Evolutionary conservation across 2,113 vertebrate species (phyloP), one percentile per base, ranked within the genome.

Genomic region (Mormyrus lacerda): DNA sequence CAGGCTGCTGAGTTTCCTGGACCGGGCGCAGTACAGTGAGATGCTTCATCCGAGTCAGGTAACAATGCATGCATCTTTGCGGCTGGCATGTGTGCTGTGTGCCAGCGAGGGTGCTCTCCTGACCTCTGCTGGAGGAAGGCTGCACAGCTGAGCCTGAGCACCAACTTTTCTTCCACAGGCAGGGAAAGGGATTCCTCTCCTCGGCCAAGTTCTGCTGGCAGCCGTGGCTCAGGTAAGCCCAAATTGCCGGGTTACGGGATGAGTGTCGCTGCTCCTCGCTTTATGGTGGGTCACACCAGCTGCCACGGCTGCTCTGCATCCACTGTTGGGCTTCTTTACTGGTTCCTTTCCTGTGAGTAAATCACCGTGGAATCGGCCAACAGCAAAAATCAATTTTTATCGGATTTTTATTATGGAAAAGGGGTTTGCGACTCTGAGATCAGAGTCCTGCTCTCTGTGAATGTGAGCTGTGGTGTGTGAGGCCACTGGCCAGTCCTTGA

Each of bases 1-100:
- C 91, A 94, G 93, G 90, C 94, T 88, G 93, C 91, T 90, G 0
- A 5, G 79, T 89, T 48, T 39, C 92, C 69, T 89, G 89, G 90
- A 89, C 87, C n/a, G 92, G 91, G 92, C 0, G 0, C 53, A 90
- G 85, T 91, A 87, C 15, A 42, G 27, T 61, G 87, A 24, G 90
- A 89, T 76, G n/a, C 47, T 86, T 89, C 89, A 89, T 92, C 61
- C 24, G n/a, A 76, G 76, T 92, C 90, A 91, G 92, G 91, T 93
- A 94, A 94, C 42, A 31, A 58, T 24, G 85, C 85, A 35, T 31
- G 31, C 15, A 21, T 27, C 85, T 31, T 53, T 27, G n/a, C 51
- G 3, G 85, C 48, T 39, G 31, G 42, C 10, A 11, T 79, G 44
- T 15, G n/a, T 48, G 45, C 47, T 13, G 83, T n/a, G 42, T 31